Conservation (phyloP, 1,140 invertebrate genomes). For the Solenopsis invicta region DNA sequence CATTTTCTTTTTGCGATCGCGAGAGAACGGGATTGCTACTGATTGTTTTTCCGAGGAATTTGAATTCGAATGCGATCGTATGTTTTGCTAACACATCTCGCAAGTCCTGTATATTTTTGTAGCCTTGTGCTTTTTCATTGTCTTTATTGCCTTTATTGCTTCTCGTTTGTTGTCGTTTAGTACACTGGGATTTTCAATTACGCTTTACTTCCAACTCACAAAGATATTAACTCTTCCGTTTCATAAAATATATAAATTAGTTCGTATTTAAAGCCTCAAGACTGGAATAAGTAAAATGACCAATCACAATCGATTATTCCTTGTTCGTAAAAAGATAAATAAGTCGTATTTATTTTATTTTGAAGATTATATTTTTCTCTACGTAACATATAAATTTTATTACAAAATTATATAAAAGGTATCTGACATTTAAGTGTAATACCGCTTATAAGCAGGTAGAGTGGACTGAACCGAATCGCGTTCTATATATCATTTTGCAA, state of each 20-base stretch:
- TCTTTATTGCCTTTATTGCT: neutral
- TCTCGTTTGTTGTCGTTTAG: neutral
- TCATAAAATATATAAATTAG: neutral
- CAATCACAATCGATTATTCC: no score
- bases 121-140: constrained; percentile 3
- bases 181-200: constrained; percentile 30
- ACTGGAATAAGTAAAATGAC: no score
- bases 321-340: no score
- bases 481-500: no score
- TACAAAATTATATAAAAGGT: no score
- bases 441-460: no score
- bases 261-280: no score
- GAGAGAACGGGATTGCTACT: neutral
- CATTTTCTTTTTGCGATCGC: neutral
- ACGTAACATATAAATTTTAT: no score
- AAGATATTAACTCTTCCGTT: neutral
- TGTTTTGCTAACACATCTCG: neutral
- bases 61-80: neutral
- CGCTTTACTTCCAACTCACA: neutral
- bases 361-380: no score
- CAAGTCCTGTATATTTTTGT: neutral
- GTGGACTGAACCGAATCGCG: no score
- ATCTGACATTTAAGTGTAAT: no score
- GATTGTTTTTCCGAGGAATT: neutral
- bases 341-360: no score